phyloP scores from a whole-genome alignment of 1,140 invertebrate genomes.

The Chironomus tepperi region DNA sequence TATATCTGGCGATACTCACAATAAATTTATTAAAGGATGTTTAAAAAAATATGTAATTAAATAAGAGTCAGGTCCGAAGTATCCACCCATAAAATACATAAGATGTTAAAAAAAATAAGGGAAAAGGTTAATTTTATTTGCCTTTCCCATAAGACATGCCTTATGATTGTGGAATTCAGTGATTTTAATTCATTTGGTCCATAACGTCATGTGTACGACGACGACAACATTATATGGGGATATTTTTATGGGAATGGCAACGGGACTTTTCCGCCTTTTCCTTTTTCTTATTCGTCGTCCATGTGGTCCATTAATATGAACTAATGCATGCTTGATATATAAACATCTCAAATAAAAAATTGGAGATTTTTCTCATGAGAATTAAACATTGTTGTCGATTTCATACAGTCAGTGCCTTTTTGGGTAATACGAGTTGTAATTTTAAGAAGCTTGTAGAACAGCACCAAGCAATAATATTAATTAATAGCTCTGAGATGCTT shows the following conservation, averaged over 20 bases:
- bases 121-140: conserved; percentile 10
- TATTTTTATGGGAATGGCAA: neutral
- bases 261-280: neutral
- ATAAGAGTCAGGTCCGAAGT: neutral
- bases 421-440: no score
- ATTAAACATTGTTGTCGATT: no score
- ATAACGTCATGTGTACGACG: neutral
- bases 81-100: neutral
- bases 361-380: no score
- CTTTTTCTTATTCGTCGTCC: neutral
- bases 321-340: no score
- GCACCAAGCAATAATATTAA: no score
- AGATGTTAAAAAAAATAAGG: neutral
- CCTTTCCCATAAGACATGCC: neutral
- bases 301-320: neutral
- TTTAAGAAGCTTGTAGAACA: no score
- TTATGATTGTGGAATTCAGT: neutral
- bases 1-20: no score
- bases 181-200: neutral
- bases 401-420: no score
- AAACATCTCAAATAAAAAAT: no score
- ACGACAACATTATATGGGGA: neutral
- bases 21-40: neutral
- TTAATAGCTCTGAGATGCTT: no score
- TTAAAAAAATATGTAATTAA: neutral